Base-by-base conservation (phyloP, 2,797 vertebrate species). In the Mus spretus region DNA sequence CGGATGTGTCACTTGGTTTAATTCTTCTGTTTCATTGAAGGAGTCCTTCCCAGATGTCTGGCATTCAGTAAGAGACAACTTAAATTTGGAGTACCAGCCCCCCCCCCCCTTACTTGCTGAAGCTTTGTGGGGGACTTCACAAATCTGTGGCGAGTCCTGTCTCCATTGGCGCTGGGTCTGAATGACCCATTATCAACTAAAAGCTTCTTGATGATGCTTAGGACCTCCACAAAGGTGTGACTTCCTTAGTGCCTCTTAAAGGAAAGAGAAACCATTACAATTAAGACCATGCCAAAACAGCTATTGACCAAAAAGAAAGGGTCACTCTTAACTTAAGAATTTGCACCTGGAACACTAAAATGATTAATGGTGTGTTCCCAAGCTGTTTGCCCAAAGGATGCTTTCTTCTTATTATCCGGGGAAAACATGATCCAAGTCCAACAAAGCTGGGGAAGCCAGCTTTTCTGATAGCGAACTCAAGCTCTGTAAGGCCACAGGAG, bases 151-250 rank as follows among this genome's bases (percentile, higher is more conserved):
- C 37, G 14, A 20, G 79, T 84, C 86, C 81, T 65, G 47, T 50
- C 80, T 53, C 59, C 24, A 72, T 67, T 6, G 57, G 37, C 40
- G 4, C 13, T 80, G 70, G 4, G 44, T 79, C 70, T 74, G 14
- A 37, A 67, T 80, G 96, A 95, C 92, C 31, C 28, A 3, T 53
- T 89, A 26, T 37, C 59, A 80, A 86, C 26, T 85, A 31, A 81
- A 92, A 7, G 0, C 0, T 74, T 80, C 85, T 93, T 90, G 86
- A 94, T 90, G 67, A 0, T 74, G 80, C 87, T 92, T 88, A 90
- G 96, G 89, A 77, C 93, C 92, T 81, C 55, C 72, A 10, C 91
- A 61, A 93, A 14, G n/a, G 47, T 70, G 65, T 0, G 81, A 86
- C 26, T 82, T 53, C 77, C 63, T 89, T 78, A 61, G 7, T 53